Base-by-base conservation (phyloP, 2,888 invertebrate genomes). In the Tholera decimalis region DNA sequence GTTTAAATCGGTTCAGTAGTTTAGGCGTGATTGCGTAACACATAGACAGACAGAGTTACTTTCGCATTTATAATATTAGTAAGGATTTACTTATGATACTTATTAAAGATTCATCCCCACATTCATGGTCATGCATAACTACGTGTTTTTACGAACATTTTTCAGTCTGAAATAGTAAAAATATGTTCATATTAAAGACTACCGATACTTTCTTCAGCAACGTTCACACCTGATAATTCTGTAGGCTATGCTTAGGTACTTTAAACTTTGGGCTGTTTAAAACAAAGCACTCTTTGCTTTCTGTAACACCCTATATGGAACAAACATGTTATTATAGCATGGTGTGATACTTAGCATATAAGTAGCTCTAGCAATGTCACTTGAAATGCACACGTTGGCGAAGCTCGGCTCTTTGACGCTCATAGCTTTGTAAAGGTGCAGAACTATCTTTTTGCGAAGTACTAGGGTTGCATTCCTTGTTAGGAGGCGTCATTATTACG, bases 371-470 rank as follows among this genome's bases (percentile, higher is more conserved):
- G 60, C 35, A 53, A 63, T 67, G 54, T 43, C 57, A 55, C 60
- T 66, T 63, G 54, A 69, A 78, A 71, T 78, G 68, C 66, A 67
- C 66, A 73, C 55, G 67, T 58, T 66, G 26, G 67, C 35, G 72
- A 69, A 69, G 61, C 58, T 55, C 53, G 20, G 24, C 49, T 55
- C 73, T 80, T 76, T 77, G 73, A 77, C 50, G 64, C 56, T 62
- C 37, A 18, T 49, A 68, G 39, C 62, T 78, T 73, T 63, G 60
- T 61, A 57, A 60, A 71, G 35, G 44, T 71, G 18, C 26, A 39
- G n/a, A 22, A 77, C 33, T 59, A 49, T 65, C 30, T 60, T 66
- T 54, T 47, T 60, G 72, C 47, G 35, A 26, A 65, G 44, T 53
- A 53, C 65, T 26, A 35, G 46, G 13, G 37, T 22, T 13, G 37